Evolutionary conservation across 2,797 vertebrate species (phyloP), one percentile per base, ranked within the genome.

Genomic region (Otolemur crassicaudatus): DNA sequence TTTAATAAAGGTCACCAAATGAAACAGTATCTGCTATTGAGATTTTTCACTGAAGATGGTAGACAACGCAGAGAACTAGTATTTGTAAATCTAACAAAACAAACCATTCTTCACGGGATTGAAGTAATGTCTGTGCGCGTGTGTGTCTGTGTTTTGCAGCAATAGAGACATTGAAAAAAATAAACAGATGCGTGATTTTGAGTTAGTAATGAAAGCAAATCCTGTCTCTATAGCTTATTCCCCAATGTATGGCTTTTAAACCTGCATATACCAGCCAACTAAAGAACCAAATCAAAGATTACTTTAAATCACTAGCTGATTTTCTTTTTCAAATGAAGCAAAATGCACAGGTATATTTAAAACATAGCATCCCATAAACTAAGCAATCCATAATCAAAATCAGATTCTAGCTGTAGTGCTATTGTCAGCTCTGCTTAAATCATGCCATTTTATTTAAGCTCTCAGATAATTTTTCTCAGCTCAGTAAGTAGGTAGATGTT

Each of bases 101-200:
- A 94, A 96, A 94, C 0, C n/a, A 70, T 91, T 91, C 67, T 56
- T 34, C 70, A 94, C 37, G 3, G 10, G 13, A 89, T 80, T 43
- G 81, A 97, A 97, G 37, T 63, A 37, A 87, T 80, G 29, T 58
- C 7, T 3, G 11, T 67, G 49, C 53, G 53, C 76, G 13, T 11
- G 22, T 22, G 81, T 46, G 72, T 31, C 23, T 88, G 49, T 53
- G 49, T 90, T 70, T 49, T 63, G 12, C 72, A 97, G 60, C 63
- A 70, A 85, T 93, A 86, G 17, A 60, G 87, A 95, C 49, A 56
- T 12, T 79, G 53, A 82, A 91, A 83, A 49, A 90, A 94, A 88
- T 80, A 95, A 98, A 97, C 79, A 97, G 93, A 96, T 94, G 84
- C 94, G 85, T 92, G 94, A 97, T 97, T 98, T 97, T 97, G 95